Evolutionary conservation across 53 echinoderm and acorn worm genomes (phyloP), one percentile per base, ranked within the genome.

Genomic region (Hippasteria phrygiana): DNA sequence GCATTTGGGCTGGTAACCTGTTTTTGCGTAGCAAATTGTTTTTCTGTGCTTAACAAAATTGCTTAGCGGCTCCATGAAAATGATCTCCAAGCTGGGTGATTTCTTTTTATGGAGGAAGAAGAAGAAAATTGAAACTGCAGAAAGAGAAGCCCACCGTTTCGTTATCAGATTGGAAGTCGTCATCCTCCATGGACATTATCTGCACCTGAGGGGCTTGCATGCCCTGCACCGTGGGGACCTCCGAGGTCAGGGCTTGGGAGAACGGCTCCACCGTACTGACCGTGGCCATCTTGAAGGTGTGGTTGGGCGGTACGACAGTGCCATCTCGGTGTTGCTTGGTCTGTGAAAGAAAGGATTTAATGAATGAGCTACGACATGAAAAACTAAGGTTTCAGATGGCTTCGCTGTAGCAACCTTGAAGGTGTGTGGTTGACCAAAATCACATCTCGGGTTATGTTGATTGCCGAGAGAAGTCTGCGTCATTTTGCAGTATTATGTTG

Each of bases 131-230:
- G n/a, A n/a, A n/a, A n/a, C n/a, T n/a, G n/a, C n/a, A n/a, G n/a
- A n/a, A n/a, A n/a, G n/a, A n/a, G 27, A 28, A 32, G 70, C 96
- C 56, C 88, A 96, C 96, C 79, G 90, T 92, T 91, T 92, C 94
- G 43, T 73, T 92, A 72, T 94, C 94, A 0, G 94, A 94, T 37
- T 89, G 88, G 87, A 96, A 96, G 40, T 96, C 96, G 16, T 96
- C 96, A 32, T 95, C 95, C 17, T 96, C 96, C 96, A 96, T 96
- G 17, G 93, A 95, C 67, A 96, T 93, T 81, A 96, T 96, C 33
- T 87, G 86, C 3, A 62, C 87, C 41, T 92, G 90, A 17, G 89
- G 89, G 0, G 85, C 50, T 36, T 17, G 51, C 41, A 32, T 82
- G 64, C 7, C 71, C 48, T 83, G 88, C 34, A 69, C 45, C 1